Evolutionary conservation across 2,888 invertebrate species (phyloP).

Genomic region (Altica lythri): DNA sequence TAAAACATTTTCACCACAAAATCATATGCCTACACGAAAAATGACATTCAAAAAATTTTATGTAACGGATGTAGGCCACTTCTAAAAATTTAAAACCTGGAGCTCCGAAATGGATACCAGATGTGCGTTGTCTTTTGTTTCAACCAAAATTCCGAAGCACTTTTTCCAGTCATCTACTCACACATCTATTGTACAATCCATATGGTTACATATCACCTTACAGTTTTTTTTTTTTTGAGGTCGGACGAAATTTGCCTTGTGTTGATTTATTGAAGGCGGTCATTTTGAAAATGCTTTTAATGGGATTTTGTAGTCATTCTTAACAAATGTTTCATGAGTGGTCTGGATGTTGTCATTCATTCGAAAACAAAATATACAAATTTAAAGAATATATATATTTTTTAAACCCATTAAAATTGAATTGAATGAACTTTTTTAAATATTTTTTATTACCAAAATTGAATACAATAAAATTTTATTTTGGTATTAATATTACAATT

Average conservation of each 20-base stretch:
- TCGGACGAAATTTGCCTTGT: conserved; percentile 32
- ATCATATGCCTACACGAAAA: conserved; percentile 4
- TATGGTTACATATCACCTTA: conserved; percentile 47
- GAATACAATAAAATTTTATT: too few relatives aligned
- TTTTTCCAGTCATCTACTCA: conserved; percentile 47
- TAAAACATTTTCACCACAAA: not conserved
- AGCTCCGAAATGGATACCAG: conserved; percentile 45
- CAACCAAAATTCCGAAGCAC: conserved; percentile 44
- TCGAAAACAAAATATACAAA: too few relatives aligned
- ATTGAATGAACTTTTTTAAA: too few relatives aligned
- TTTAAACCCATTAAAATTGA: too few relatives aligned
- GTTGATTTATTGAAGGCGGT: conserved; percentile 27
- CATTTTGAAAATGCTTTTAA: conserved; percentile 23
- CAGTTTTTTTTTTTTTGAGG: conserved; percentile 33
- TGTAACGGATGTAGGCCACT: conserved; percentile 42
- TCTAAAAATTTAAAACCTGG: conserved; percentile 42
- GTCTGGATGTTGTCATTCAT: too few relatives aligned
- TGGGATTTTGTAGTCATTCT: conserved; percentile 7
- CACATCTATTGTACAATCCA: conserved; percentile 50
- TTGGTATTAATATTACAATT: too few relatives aligned
- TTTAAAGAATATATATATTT: too few relatives aligned
- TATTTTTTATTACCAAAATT: too few relatives aligned
- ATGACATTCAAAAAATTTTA: conserved; percentile 15
- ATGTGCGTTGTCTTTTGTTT: conserved; percentile 47
- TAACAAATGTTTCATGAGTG: too few relatives aligned